Evolutionary conservation across 1,140 invertebrate genomes (phyloP), one percentile per base, ranked within the genome.

Genomic region (Drosophila equinoxialis): DNA sequence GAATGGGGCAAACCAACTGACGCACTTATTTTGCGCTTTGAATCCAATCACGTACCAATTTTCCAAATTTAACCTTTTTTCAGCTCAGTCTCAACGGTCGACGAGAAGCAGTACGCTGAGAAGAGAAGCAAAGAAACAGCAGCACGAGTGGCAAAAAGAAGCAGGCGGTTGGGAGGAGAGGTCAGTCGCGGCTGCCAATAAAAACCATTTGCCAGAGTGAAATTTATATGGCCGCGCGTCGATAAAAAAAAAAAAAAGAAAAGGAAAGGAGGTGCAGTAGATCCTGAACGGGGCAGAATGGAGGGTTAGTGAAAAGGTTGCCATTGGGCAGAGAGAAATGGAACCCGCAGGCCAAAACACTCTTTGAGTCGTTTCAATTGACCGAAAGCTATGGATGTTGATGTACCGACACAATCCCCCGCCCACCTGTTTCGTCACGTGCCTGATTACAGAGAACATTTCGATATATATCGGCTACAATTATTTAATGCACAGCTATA

Each of bases 1-100:
- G 83, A 79, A 84, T 68, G 54, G 54, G 70, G 51, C 67, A 68
- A 64, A 77, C 79, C 72, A 73, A 87, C 84, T 74, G 84, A 89
- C 84, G 84, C 84, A 87, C 84, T 87, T 87, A 87, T 87, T 87
- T 84, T 83, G 84, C 80, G 84, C 84, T 87, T 87, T 89, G 84
- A 89, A 89, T 87, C 84, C 84, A 87, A 87, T 87, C 84, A 87
- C 84, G 84, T 87, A 87, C 77, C 84, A 87, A 87, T 87, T 87
- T 85, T 89, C 80, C 84, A 87, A 87, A 87, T 84, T 87, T 89
- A 89, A 87, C 84, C 84, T 84, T 89, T 66, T 87, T 87, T 77
- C 79, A 87, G 83, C 76, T 64, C 30, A 57, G 54, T 48, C 73
- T 62, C 54, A 48, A 61, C 64, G 59, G 45, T 54, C 30, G 66